A percentile compares a stretch with the other conserved stretches of the same genome.
Conservation (phyloP, 2,797 vertebrate species). For the Gila robusta region DNA sequence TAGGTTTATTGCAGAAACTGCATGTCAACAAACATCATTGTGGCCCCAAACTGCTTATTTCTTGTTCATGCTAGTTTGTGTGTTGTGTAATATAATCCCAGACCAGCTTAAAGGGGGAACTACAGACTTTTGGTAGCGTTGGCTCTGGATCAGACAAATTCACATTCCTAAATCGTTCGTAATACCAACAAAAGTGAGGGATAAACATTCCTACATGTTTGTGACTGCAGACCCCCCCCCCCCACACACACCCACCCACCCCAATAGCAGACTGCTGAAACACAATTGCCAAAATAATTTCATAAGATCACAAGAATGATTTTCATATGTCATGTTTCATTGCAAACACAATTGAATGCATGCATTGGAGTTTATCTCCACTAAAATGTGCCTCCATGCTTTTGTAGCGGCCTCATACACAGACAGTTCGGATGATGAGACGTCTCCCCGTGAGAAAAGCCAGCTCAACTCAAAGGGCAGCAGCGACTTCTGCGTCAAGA, state of each 20-base stretch:
- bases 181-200: constrained; percentile 42
- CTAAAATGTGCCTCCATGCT: background rate
- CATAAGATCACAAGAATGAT: background rate
- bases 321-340: background rate
- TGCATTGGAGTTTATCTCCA: background rate
- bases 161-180: constrained; percentile 33
- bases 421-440: constrained; percentile 98
- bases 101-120: constrained; percentile 22
- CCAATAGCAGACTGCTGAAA: background rate
- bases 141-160: constrained; percentile 40
- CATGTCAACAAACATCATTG: background rate
- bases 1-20: background rate
- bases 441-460: constrained; percentile 93
- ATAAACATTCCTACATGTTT: constrained; percentile 50
- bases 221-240: background rate
- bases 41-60: background rate
- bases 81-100: constrained; percentile 45
- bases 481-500: constrained; percentile 98
- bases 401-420: constrained; percentile 94
- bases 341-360: background rate
- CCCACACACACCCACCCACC: too few relatives aligned
- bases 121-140: constrained; percentile 34
- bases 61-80: constrained; percentile 25
- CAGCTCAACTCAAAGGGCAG: constrained; percentile 95
- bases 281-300: background rate